A percentile compares a stretch with the other conserved stretches of the same genome.
These are phyloP conservation scores for Sylvietta virens DNA, from an alignment of 2,113 vertebrate species.

Conservation along the genomic window DNA sequence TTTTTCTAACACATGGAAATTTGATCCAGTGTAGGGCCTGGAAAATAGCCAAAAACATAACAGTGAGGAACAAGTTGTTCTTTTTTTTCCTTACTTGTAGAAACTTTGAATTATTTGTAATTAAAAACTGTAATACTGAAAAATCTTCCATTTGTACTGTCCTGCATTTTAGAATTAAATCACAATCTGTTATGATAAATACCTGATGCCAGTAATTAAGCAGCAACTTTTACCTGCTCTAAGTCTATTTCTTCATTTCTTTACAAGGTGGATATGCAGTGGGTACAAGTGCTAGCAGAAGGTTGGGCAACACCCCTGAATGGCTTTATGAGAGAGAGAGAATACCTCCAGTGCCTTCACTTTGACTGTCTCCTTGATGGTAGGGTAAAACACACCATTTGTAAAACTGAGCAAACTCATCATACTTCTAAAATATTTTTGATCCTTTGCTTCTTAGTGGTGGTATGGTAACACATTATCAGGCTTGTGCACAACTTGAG, in stretches of 20 bases:
- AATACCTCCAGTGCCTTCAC: conserved; percentile 96
- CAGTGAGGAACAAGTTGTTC: not conserved
- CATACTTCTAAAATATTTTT: not conserved
- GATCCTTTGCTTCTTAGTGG: not conserved
- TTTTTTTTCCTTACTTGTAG: not conserved
- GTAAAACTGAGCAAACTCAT: not conserved
- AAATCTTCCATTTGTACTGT: not conserved
- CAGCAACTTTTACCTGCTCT: not conserved
- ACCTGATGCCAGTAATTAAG: not conserved
- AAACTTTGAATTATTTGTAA: not conserved
- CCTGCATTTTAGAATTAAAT: not conserved
- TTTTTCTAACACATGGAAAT: not conserved
- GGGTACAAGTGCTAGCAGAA: conserved; percentile 98
- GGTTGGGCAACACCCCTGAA: conserved; percentile 97
- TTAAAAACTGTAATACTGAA: not conserved
- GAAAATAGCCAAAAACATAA: not conserved
- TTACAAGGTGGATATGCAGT: conserved; percentile 95
- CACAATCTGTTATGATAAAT: not conserved
- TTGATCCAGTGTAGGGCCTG: not conserved
- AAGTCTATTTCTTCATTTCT: not conserved
- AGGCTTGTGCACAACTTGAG: not conserved
- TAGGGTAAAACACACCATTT: conserved; percentile 62
- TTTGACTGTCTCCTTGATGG: conserved; percentile 96
- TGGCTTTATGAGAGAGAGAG: conserved; percentile 97
- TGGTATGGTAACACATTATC: not conserved